These are phyloP conservation scores for Tiliacea aurago DNA, from an alignment of 2,888 invertebrate genomes.

Conservation along the genomic window DNA sequence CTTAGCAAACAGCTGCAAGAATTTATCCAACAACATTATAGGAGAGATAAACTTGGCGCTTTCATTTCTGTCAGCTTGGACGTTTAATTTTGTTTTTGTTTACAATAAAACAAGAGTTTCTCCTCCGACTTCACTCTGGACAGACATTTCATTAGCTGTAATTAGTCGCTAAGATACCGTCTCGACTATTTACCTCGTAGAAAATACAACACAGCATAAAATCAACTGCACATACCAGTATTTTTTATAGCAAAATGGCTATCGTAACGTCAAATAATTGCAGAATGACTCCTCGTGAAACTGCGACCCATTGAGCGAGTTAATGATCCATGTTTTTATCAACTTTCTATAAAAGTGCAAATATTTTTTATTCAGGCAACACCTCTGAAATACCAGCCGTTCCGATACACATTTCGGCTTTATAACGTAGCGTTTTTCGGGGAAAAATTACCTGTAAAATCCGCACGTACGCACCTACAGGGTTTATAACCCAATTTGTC, in stretches of 20 bases:
- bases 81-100: conserved; percentile 52
- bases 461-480: conserved; percentile 19
- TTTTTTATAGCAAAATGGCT: conserved; percentile 12
- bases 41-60: conserved; percentile 30
- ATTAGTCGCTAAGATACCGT: conserved; percentile 38
- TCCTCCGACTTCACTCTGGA: conserved; percentile 19
- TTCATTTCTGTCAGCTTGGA: conserved; percentile 30
- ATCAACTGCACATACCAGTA: background rate
- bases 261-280: conserved; percentile 5
- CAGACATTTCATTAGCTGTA: conserved; percentile 43
- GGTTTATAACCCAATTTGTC: conserved; percentile 56
- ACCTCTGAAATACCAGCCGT: conserved; percentile 16
- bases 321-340: conserved; percentile 27
- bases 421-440: conserved; percentile 24
- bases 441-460: conserved; percentile 39
- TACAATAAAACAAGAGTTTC: conserved; percentile 40
- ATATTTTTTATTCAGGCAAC: conserved; percentile 16
- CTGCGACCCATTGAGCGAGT: background rate
- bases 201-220: conserved; percentile 18
- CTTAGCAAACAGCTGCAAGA: conserved; percentile 15
- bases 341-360: conserved; percentile 7
- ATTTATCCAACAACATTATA: conserved; percentile 13
- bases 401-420: conserved; percentile 18
- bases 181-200: conserved; percentile 38
- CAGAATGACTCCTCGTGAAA: conserved; percentile 16